Evolutionary conservation across 1,140 invertebrate genomes (phyloP).

Genomic region (Drosophila ogumai): DNA sequence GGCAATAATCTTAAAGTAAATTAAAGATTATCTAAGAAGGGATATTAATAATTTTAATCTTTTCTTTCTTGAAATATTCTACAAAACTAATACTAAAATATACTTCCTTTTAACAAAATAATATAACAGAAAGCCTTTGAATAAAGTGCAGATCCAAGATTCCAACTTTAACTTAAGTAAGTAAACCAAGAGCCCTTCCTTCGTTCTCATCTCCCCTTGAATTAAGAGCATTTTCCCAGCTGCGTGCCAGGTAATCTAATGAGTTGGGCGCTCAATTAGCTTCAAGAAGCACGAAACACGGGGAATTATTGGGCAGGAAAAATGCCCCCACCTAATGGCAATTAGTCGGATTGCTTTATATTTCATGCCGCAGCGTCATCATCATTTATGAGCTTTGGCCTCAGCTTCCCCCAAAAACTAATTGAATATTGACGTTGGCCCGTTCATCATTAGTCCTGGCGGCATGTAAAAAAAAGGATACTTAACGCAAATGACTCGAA

Average conservation of each 20-base stretch:
- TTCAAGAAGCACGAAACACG: slow-evolving; percentile 4
- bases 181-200: slow-evolving; percentile 1
- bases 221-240: too few species aligned
- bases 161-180: slow-evolving; percentile 13
- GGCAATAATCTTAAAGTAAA: not conserved
- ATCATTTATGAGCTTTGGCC: slow-evolving; percentile 71
- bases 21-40: too few species aligned
- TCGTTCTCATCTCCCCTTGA: not conserved
- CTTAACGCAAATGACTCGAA: slow-evolving; percentile 66
- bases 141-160: too few species aligned
- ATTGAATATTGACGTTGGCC: slow-evolving; percentile 74
- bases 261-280: slow-evolving; percentile 71
- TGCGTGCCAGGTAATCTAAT: slow-evolving; percentile 64
- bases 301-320: slow-evolving; percentile 37
- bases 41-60: too few species aligned
- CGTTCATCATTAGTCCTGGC: slow-evolving; percentile 63
- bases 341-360: slow-evolving; percentile 81
- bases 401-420: slow-evolving; percentile 40
- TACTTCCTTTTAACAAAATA: too few species aligned
- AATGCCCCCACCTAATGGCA: slow-evolving; percentile 64
- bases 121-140: too few species aligned
- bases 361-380: slow-evolving; percentile 65
- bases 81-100: too few species aligned
- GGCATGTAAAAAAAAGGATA: slow-evolving; percentile 61
- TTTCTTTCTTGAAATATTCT: not conserved